Evolutionary conservation across 2,888 invertebrate species (phyloP), one percentile per base, ranked within the genome.

Genomic region (Pristionchus fissidentatus): DNA sequence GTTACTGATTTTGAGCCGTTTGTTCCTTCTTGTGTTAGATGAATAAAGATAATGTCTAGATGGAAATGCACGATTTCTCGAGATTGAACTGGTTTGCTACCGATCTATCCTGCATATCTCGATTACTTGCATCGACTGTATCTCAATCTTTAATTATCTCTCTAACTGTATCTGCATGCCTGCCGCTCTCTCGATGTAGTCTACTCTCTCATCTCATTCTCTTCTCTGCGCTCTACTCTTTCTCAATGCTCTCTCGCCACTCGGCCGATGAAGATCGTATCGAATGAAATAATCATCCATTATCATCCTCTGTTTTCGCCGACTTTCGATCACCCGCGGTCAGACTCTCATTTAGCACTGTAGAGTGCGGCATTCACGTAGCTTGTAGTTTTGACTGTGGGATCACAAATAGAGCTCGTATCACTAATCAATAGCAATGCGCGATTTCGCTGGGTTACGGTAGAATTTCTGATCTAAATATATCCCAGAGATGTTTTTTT

Each of bases 201-300:
- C 15, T 66, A n/a, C 10, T 66, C 35, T 66, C 22, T 66, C 38
- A 19, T 22, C 13, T 8, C 32, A 35, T 66, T 66, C 38, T 66
- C 32, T 66, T 38, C 38, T 66, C 38, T n/a, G n/a, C n/a, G n/a
- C n/a, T n/a, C n/a, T 22, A 38, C 29, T 7, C 3, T 19, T 35
- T 62, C 62, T 41, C n/a, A 38, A 66, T 66, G 35, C 38, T 22
- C 13, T 55, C 55, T 55, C 22, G 8, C n/a, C 22, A n/a, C 66
- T 66, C 66, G n/a, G 13, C 26, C 75, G 70, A 75, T 46, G 46
- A 49, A 43, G 29, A 46, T 46, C 49, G 49, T 32, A 7, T 62
- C 19, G 3, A 52, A 70, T 70, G 70, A 70, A 70, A 70, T 70
- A 70, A 70, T 70, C 70, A 70, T 66, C 70, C 70, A 70, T 35